Conservation (phyloP, 2,888 invertebrate species). For the Drosophila gaucha region DNA sequence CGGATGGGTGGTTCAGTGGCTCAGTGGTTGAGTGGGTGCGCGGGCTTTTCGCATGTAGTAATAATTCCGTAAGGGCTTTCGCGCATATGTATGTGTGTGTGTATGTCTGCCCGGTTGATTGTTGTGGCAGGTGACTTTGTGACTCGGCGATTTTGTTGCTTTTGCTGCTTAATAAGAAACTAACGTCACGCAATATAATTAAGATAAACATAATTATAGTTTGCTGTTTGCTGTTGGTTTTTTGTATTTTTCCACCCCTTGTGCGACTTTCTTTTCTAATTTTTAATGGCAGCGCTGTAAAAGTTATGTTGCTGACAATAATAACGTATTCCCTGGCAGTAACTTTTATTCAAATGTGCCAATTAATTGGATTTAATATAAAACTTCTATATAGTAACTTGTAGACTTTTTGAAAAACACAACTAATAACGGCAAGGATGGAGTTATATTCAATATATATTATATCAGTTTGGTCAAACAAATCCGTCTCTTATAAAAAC, state of each 20-base stretch:
- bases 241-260: constrained; percentile 21
- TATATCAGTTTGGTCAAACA: too few relatives aligned
- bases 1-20: constrained; percentile 11
- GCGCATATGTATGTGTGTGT: neutral
- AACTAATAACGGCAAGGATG: neutral
- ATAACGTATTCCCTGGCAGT: constrained; percentile 13
- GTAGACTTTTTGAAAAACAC: neutral
- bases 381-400: neutral
- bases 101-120: constrained; percentile 34
- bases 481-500: too few relatives aligned
- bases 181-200: constrained; percentile 78
- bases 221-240: constrained; percentile 50
- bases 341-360: neutral
- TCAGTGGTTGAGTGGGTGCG: constrained; percentile 31
- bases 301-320: constrained; percentile 45
- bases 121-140: constrained; percentile 63
- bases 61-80: constrained; percentile 23
- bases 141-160: constrained; percentile 68
- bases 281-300: constrained; percentile 49
- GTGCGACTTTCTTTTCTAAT: constrained; percentile 45
- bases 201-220: constrained; percentile 81
- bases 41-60: constrained; percentile 44
- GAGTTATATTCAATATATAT: neutral
- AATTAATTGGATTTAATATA: constrained; percentile 5
- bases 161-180: constrained; percentile 72